Evolutionary conservation across 2,113 vertebrate species (phyloP), one percentile per base, ranked within the genome.

Genomic region (Nematolebias whitei): DNA sequence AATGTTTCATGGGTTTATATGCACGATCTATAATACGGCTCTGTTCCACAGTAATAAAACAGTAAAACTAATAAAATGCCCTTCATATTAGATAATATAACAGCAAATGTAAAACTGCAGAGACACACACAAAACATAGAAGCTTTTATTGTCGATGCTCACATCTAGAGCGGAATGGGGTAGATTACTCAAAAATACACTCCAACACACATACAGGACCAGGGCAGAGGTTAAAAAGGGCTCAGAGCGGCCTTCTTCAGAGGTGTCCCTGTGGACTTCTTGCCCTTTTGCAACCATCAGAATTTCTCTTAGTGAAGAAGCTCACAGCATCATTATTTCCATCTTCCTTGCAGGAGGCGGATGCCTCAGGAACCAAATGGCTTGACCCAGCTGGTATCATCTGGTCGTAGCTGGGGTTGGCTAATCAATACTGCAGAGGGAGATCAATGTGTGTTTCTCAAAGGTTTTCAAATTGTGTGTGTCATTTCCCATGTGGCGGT

Each of bases 321-420:
- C 83, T 83, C 26, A 15, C 69, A 57, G 76, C 74, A 32, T 79
- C 80, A 77, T 86, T 87, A 88, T 87, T 87, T 86, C 86, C 82
- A 83, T 87, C 83, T 65, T 87, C 78, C 63, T 66, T 45, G 19
- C 68, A 80, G 86, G 77, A 86, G 74, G 71, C 24, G 45, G 20
- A 80, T 40, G 26, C 85, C 88, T 67, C 64, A 80, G 87, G 85
- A 87, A 69, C 82, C 68, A 75, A 78, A 83, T 63, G 83, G 66
- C 82, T 85, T 35, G 72, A 84, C 86, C 84, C 89, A 90, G 86
- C 85, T 89, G 89, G 76, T 82, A 74, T 88, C 87, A 72, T 79
- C 80, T 76, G 75, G 59, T 79, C 76, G 66, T 71, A 71, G 83
- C 80, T 66, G 83, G 83, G 86, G 80, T 84, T 44, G 83, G 70